These are phyloP conservation scores for Cavia porcellus DNA, from an alignment of 2,113 vertebrate genomes.

Conservation along the genomic window DNA sequence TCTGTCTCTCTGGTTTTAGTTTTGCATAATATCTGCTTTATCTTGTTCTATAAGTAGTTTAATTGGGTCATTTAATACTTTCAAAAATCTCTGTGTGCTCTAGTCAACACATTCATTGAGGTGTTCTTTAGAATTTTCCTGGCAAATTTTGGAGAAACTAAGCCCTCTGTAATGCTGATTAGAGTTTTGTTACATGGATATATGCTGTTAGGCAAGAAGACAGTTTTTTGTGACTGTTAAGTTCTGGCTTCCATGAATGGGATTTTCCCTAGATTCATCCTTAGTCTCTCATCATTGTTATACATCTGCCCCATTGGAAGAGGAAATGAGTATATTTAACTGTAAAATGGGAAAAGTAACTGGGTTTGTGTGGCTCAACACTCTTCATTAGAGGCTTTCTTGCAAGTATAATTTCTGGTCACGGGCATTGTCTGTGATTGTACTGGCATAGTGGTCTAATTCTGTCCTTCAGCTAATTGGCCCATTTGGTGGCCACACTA, in stretches of 20 bases:
- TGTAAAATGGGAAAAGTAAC: background rate
- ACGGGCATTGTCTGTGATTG: background rate
- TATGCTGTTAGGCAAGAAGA: background rate
- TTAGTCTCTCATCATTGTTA: background rate
- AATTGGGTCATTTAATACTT: background rate
- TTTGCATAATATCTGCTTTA: background rate
- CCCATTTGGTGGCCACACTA: background rate
- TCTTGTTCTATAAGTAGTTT: background rate
- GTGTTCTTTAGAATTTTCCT: constrained; percentile 21
- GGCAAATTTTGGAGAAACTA: background rate
- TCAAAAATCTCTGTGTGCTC: background rate
- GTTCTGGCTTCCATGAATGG: background rate
- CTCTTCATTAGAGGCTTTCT: background rate
- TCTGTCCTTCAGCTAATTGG: background rate
- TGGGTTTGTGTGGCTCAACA: background rate
- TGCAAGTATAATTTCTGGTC: background rate
- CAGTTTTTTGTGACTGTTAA: background rate
- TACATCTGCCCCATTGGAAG: background rate
- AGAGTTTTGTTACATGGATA: background rate
- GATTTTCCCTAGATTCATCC: background rate
- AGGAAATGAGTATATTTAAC: background rate
- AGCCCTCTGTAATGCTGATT: background rate
- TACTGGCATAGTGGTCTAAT: background rate
- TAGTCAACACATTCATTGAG: background rate
- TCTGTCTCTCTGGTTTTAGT: background rate